Evolutionary conservation across 2,888 invertebrate species (phyloP).

Genomic region (Drosophila tripunctata): DNA sequence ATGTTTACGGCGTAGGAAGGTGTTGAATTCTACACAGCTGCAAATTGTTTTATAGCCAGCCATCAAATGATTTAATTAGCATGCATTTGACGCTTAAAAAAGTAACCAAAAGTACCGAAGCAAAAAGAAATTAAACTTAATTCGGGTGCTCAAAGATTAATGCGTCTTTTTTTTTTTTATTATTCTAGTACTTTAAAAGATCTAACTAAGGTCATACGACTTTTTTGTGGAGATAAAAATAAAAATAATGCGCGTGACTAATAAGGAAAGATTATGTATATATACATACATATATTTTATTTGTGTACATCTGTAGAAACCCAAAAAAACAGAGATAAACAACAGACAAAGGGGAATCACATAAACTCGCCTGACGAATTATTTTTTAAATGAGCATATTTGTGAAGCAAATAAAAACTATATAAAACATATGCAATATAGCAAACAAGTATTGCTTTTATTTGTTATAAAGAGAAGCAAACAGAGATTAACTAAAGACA

Average conservation of each 20-base stretch:
- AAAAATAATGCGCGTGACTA: background rate
- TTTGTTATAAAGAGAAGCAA: background rate
- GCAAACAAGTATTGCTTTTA: no score
- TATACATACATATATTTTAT: no score
- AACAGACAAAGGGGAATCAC: no score
- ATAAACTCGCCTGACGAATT: no score
- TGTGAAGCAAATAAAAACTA: slow-evolving; percentile 1
- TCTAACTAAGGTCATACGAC: slow-evolving; percentile 2
- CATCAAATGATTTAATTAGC: slow-evolving; percentile 14
- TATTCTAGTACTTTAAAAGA: background rate
- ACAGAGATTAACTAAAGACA: background rate
- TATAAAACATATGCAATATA: no score
- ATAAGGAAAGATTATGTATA: slow-evolving; percentile 4
- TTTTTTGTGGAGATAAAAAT: slow-evolving; percentile 12
- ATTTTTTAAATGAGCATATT: no score
- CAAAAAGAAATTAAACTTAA: background rate
- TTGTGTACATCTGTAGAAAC: no score
- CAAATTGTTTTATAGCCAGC: slow-evolving; percentile 1
- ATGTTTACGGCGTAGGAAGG: slow-evolving; percentile 1
- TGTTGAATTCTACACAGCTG: background rate
- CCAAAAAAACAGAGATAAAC: no score
- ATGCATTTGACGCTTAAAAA: slow-evolving; percentile 2
- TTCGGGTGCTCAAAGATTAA: background rate
- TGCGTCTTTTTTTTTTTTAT: background rate
- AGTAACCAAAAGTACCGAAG: slow-evolving; percentile 13